phyloP scores from a whole-genome alignment of 1,140 invertebrate species.

The Leptoteleia sp. region DNA sequence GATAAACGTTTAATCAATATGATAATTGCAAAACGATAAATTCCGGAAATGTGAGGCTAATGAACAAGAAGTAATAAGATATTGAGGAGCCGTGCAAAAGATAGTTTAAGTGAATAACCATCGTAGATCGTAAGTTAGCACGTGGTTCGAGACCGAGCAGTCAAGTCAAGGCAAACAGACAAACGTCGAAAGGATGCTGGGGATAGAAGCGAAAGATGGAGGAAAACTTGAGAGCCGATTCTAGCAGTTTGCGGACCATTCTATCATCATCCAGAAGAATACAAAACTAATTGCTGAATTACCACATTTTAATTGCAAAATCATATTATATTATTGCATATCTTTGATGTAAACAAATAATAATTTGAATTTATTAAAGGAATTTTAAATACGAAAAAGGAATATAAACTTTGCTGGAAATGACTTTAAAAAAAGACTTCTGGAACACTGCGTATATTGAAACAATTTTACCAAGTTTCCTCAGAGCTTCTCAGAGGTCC shows the following conservation, averaged over 20 bases:
- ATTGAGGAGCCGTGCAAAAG: slow-evolving; percentile 61
- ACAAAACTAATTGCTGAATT: slow-evolving; percentile 1
- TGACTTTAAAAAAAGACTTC: too few relatives aligned
- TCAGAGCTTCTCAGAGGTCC: too few relatives aligned
- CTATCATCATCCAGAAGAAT: background rate
- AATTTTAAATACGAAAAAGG: too few relatives aligned
- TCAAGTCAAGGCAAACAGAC: slow-evolving; percentile 54
- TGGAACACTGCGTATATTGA: too few relatives aligned
- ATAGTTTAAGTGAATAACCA: slow-evolving; percentile 69
- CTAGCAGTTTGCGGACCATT: slow-evolving; percentile 23
- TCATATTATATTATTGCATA: too few relatives aligned
- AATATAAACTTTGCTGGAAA: too few relatives aligned
- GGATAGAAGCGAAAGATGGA: slow-evolving; percentile 70
- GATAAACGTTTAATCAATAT: slow-evolving; percentile 11
- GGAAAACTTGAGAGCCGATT: slow-evolving; percentile 36
- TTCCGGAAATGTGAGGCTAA: slow-evolving; percentile 25
- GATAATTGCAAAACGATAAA: slow-evolving; percentile 54
- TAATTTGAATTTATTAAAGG: too few relatives aligned
- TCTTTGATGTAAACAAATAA: too few relatives aligned
- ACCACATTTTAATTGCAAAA: too few relatives aligned
- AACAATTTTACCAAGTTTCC: too few relatives aligned
- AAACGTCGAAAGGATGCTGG: slow-evolving; percentile 70
- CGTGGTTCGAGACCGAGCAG: slow-evolving; percentile 73
- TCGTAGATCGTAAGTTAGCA: slow-evolving; percentile 80
- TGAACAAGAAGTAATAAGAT: slow-evolving; percentile 59